Percentiles rank a stretch among this genome's conserved stretches.
phyloP scores from a whole-genome alignment of 2,888 invertebrate genomes.

The Hylaea fasciaria region DNA sequence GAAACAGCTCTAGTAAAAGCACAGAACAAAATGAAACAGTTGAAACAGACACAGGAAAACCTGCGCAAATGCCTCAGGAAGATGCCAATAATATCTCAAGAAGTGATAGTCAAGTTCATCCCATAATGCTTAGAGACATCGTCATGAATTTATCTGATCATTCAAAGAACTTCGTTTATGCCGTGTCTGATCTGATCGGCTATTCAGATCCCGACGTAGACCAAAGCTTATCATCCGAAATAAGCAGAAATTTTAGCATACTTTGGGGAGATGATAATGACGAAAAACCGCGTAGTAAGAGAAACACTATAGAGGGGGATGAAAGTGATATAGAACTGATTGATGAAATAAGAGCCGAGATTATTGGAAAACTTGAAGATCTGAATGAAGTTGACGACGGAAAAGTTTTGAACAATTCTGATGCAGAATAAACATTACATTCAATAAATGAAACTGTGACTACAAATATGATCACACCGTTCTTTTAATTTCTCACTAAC shows the following conservation, averaged over 20 bases:
- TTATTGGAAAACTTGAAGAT: slow-evolving; percentile 17
- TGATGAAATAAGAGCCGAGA: slow-evolving; percentile 23
- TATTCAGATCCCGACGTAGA: slow-evolving; percentile 2
- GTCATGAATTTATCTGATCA: slow-evolving; percentile 14
- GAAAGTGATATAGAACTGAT: slow-evolving; percentile 24
- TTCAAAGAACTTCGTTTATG: slow-evolving; percentile 1
- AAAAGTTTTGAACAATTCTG: slow-evolving; percentile 17
- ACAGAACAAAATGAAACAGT: neutral
- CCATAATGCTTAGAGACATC: slow-evolving; percentile 28
- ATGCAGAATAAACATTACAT: slow-evolving; percentile 10
- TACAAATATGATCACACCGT: neutral
- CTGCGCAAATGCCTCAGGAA: slow-evolving; percentile 2
- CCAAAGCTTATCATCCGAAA: slow-evolving; percentile 27
- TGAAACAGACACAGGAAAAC: neutral
- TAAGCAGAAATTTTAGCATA: slow-evolving; percentile 36
- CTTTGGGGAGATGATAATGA: slow-evolving; percentile 36
- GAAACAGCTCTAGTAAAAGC: slow-evolving; percentile 40
- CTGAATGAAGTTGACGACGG: slow-evolving; percentile 6
- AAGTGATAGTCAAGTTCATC: slow-evolving; percentile 22
- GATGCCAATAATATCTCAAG: neutral
- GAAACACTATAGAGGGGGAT: slow-evolving; percentile 8
- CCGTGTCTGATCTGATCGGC: slow-evolving; percentile 1
- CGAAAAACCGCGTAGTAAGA: slow-evolving; percentile 11
- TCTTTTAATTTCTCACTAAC: too few relatives aligned
- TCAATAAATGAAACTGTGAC: neutral